A percentile compares a stretch with the other conserved stretches of the same genome.
Evolutionary conservation across 2,888 invertebrate species (phyloP).

Genomic region (Campoplex capitator): DNA sequence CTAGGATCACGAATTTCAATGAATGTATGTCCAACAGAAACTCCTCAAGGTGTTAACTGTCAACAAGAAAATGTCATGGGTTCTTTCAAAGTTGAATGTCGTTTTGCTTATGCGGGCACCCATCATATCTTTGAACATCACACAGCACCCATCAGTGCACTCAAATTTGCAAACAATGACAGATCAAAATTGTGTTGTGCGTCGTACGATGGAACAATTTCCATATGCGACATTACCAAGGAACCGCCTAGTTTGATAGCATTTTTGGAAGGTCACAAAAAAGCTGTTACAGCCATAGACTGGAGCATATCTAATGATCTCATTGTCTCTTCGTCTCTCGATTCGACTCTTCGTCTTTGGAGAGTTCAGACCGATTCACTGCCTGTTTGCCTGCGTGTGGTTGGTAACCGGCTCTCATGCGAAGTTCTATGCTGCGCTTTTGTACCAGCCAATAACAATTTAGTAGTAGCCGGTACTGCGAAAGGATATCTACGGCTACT

Average conservation of each 20-base stretch:
- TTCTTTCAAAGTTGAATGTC: conserved; percentile 89
- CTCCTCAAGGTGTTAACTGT: not conserved
- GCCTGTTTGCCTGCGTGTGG: conserved; percentile 87
- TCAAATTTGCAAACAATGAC: conserved; percentile 95
- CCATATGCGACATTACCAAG: conserved; percentile 90
- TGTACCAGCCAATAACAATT: conserved; percentile 94
- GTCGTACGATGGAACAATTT: conserved; percentile 91
- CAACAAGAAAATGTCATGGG: conserved; percentile 57
- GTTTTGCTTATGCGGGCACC: conserved; percentile 93
- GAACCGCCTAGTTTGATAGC: conserved; percentile 90
- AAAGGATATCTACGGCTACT: conserved; percentile 91
- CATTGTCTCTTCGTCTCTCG: conserved; percentile 91
- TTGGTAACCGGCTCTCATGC: conserved; percentile 88
- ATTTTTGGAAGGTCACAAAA: conserved; percentile 90
- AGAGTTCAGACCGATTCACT: conserved; percentile 85
- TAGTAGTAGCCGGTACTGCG: conserved; percentile 92
- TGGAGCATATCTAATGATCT: conserved; percentile 95
- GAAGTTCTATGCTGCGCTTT: conserved; percentile 91
- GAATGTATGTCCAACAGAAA: conserved; percentile 83
- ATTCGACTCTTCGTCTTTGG: conserved; percentile 92
- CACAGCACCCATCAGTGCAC: conserved; percentile 89
- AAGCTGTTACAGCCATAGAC: conserved; percentile 92
- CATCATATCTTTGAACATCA: conserved; percentile 96
- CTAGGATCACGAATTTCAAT: conserved; percentile 80
- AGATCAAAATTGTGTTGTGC: conserved; percentile 92